These are phyloP conservation scores for Cottus gobio DNA, from an alignment of 2,113 vertebrate species.

Conservation along the genomic window DNA sequence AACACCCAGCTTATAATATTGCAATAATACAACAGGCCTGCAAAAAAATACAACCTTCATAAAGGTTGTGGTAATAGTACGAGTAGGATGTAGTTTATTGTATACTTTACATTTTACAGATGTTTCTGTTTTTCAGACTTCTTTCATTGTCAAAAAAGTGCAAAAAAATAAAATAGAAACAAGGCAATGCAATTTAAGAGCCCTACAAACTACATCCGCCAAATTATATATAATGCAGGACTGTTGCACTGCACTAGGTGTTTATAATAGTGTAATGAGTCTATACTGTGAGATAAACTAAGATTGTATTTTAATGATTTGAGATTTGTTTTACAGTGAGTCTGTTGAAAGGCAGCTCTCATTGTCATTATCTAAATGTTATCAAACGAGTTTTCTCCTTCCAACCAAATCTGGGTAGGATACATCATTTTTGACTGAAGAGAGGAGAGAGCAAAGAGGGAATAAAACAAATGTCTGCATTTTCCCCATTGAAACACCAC, in stretches of 20 bases:
- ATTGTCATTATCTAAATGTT: not conserved
- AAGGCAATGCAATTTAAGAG: not conserved
- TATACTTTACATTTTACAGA: not conserved
- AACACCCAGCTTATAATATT: not conserved
- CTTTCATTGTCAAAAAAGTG: not conserved
- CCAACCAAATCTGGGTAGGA: slow-evolving; percentile 8
- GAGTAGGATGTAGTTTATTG: not conserved
- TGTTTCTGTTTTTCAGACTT: not conserved
- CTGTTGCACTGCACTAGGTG: not conserved
- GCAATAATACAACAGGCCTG: not conserved
- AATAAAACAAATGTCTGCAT: slow-evolving; percentile 32
- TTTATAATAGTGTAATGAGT: not conserved
- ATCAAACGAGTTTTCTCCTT: not conserved
- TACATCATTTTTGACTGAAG: slow-evolving; percentile 24
- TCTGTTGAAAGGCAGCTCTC: not conserved
- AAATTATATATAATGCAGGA: not conserved
- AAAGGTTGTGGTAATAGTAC: not conserved
- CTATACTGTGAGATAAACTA: not conserved
- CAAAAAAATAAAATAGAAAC: not conserved
- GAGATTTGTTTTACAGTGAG: not conserved
- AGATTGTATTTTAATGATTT: not conserved
- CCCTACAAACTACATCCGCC: not conserved
- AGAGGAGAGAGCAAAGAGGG: slow-evolving; percentile 6
- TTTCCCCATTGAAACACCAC: slow-evolving; percentile 60
- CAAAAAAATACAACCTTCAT: not conserved